phyloP scores from a whole-genome alignment of 2,113 vertebrate species.

The Nibea coibor region DNA sequence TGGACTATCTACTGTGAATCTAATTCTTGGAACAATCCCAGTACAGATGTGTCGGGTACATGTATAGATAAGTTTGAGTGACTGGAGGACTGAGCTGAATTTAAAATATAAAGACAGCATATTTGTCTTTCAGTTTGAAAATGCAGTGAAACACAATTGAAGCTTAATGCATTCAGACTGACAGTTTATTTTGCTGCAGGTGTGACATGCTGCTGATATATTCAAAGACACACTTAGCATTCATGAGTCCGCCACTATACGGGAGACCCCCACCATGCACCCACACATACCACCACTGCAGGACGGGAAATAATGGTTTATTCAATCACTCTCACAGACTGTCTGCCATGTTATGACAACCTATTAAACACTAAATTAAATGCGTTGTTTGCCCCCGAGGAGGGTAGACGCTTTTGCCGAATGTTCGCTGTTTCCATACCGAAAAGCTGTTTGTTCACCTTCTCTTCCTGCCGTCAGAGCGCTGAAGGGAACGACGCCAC shows the following conservation, averaged over 20 bases:
- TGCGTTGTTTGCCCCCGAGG: slow-evolving; percentile 53
- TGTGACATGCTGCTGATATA: slow-evolving; percentile 17
- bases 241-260: slow-evolving; percentile 29
- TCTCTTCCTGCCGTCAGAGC: slow-evolving; percentile 38
- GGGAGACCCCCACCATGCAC: slow-evolving; percentile 2
- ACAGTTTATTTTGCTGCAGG: slow-evolving; percentile 37
- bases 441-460: slow-evolving; percentile 58
- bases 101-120: background rate
- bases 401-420: slow-evolving; percentile 17
- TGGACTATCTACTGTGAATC: too few species aligned
- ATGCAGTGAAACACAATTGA: slow-evolving; percentile 15
- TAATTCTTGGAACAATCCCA: too few species aligned
- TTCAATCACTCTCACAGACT: slow-evolving; percentile 61
- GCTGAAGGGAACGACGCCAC: slow-evolving; percentile 24
- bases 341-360: slow-evolving; percentile 71
- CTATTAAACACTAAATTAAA: slow-evolving; percentile 71
- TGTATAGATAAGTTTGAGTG: background rate
- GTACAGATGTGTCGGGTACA: too few species aligned
- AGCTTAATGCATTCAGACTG: slow-evolving; percentile 23
- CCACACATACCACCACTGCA: background rate
- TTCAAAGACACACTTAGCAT: slow-evolving; percentile 62
- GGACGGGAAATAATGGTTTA: slow-evolving; percentile 58
- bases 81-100: slow-evolving; percentile 7
- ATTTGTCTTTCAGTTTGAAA: slow-evolving; percentile 30
- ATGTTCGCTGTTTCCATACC: slow-evolving; percentile 34